Evolutionary conservation across 1,140 invertebrate species (phyloP).

Genomic region (Neotoxoptera formosana): DNA sequence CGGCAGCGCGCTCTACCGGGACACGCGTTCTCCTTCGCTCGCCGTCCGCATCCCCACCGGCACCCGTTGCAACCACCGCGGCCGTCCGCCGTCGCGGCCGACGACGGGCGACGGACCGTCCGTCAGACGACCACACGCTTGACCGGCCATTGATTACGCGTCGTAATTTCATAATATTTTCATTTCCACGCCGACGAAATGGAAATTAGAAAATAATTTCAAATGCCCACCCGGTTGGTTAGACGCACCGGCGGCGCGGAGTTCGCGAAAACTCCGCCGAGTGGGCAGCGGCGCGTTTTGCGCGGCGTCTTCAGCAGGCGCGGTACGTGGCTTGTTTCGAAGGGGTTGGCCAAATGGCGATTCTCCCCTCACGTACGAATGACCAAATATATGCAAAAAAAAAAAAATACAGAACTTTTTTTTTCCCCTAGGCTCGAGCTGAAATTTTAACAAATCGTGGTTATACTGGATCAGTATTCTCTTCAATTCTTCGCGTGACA

Average conservation of each 20-base stretch:
- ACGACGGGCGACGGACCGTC: background rate
- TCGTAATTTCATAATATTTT: slow-evolving; percentile 14
- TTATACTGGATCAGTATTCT: too few relatives aligned
- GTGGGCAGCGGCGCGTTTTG: background rate
- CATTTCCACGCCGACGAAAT: background rate
- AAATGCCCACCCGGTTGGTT: background rate
- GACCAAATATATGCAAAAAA: too few relatives aligned
- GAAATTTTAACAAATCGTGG: too few relatives aligned
- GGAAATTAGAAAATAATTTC: background rate
- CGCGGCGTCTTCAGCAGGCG: too few relatives aligned
- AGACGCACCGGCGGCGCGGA: background rate
- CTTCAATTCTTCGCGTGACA: too few relatives aligned
- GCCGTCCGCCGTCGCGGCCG: background rate
- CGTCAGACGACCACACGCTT: background rate
- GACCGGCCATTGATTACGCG: background rate
- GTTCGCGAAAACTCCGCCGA: background rate
- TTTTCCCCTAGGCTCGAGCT: too few relatives aligned
- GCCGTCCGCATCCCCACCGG: background rate
- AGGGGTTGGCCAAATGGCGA: background rate
- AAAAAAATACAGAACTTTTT: too few relatives aligned
- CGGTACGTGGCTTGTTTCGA: too few relatives aligned
- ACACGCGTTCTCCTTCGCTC: background rate
- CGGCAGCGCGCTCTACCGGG: slow-evolving; percentile 24
- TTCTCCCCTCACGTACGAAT: too few relatives aligned
- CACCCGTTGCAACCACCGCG: background rate